Conservation (phyloP, 2,113 vertebrate genomes). For the Ictalurus punctatus region DNA sequence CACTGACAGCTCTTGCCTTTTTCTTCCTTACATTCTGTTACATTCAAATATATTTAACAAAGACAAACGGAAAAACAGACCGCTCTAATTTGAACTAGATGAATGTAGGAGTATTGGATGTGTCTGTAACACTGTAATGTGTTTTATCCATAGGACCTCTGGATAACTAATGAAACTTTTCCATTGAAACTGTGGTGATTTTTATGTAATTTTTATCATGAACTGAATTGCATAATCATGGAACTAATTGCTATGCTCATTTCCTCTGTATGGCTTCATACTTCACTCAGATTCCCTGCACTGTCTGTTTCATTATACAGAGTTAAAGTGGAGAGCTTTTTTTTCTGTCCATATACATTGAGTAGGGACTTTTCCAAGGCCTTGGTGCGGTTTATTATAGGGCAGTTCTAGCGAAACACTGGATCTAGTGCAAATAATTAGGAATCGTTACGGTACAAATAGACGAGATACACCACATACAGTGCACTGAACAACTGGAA, state of each 20-base stretch:
- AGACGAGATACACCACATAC: background rate
- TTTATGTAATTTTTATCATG: no score
- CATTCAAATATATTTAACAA: background rate
- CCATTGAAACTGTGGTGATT: background rate
- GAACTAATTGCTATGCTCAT: background rate
- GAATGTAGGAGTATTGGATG: background rate
- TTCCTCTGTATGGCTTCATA: background rate
- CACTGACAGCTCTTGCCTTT: conserved; percentile 41
- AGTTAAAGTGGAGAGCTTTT: background rate
- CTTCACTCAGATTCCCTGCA: background rate
- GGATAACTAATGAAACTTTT: background rate
- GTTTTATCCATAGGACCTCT: background rate
- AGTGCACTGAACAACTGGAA: no score
- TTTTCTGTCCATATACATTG: background rate
- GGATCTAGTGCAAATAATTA: background rate
- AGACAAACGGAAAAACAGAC: rapidly evolving
- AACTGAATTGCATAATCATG: no score
- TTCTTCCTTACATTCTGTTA: background rate
- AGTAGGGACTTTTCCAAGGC: background rate
- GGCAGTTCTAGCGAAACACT: background rate
- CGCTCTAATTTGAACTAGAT: no score
- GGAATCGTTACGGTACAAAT: background rate
- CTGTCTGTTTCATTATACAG: background rate
- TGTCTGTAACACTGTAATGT: no score
- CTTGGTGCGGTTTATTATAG: background rate